These are phyloP conservation scores for Dryomyza anilis DNA, from an alignment of 2,888 invertebrate species.

Conservation along the genomic window DNA sequence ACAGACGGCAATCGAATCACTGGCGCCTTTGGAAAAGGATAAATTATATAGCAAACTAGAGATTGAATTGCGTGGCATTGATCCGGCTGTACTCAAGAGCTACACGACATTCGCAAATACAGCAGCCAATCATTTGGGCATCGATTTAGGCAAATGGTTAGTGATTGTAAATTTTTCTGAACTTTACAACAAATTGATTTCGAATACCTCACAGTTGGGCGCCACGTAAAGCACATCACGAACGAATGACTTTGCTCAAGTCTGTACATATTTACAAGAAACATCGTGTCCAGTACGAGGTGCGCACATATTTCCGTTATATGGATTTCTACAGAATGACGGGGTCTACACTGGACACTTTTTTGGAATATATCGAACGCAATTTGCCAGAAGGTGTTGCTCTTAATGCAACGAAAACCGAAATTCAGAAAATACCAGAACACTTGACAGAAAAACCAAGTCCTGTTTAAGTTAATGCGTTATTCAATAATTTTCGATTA, in stretches of 20 bases:
- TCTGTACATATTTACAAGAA: slow-evolving; percentile 91
- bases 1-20: background rate
- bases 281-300: slow-evolving; percentile 94
- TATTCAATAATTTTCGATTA: background rate
- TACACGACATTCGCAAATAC: slow-evolving; percentile 83
- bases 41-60: slow-evolving; percentile 83
- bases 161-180: slow-evolving; percentile 1
- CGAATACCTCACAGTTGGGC: slow-evolving; percentile 70
- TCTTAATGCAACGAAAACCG: slow-evolving; percentile 84
- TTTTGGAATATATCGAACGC: slow-evolving; percentile 93
- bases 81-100: slow-evolving; percentile 85
- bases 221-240: slow-evolving; percentile 73
- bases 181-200: background rate
- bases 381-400: slow-evolving; percentile 98
- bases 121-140: slow-evolving; percentile 80
- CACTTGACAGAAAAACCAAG: slow-evolving; percentile 63
- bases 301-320: slow-evolving; percentile 87
- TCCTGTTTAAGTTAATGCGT: background rate
- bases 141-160: slow-evolving; percentile 75
- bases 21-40: slow-evolving; percentile 62
- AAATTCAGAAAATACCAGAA: slow-evolving; percentile 65
- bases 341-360: slow-evolving; percentile 93
- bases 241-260: slow-evolving; percentile 81
- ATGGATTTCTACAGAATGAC: slow-evolving; percentile 85
- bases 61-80: slow-evolving; percentile 85